Percentiles rank a stretch among this genome's conserved stretches.
phyloP scores from a whole-genome alignment of 2,888 invertebrate species.

The Myathropa florea region DNA sequence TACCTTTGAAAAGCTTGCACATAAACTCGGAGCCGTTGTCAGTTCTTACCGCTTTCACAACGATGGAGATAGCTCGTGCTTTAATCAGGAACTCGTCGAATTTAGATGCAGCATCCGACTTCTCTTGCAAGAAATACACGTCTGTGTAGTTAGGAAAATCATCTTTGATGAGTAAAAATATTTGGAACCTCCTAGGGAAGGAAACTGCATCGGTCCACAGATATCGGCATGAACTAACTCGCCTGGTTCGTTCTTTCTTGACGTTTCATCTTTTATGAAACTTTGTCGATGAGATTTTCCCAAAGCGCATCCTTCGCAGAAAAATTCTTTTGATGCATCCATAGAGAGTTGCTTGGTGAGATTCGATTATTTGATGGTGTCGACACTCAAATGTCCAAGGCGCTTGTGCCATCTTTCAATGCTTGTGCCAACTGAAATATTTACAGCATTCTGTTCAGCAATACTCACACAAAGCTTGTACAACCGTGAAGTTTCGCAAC shows the following conservation, averaged over 20 bases:
- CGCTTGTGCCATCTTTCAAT: slow-evolving; percentile 17
- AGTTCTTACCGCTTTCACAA: slow-evolving; percentile 4
- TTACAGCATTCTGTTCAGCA: slow-evolving; percentile 7
- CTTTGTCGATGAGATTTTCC: background rate
- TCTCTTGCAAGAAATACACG: background rate
- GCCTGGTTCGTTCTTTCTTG: background rate
- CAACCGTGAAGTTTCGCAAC: background rate
- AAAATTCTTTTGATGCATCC: background rate
- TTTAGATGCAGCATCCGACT: slow-evolving; percentile 10
- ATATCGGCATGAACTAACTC: too few species aligned
- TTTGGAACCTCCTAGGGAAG: too few species aligned
- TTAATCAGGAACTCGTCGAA: slow-evolving; percentile 7
- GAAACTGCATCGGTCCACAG: background rate
- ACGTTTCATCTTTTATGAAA: background rate
- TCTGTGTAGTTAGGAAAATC: background rate
- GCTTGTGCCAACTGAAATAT: background rate
- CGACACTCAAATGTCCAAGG: background rate
- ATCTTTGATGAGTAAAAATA: background rate
- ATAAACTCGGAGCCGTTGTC: background rate
- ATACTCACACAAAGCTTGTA: slow-evolving; percentile 8
- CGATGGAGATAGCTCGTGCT: slow-evolving; percentile 9
- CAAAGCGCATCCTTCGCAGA: slow-evolving; percentile 7
- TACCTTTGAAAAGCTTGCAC: background rate
- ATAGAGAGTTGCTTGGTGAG: background rate
- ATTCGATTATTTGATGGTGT: background rate